Evolutionary conservation across 2,797 vertebrate genomes (phyloP).

Genomic region (Chrosomus eos): DNA sequence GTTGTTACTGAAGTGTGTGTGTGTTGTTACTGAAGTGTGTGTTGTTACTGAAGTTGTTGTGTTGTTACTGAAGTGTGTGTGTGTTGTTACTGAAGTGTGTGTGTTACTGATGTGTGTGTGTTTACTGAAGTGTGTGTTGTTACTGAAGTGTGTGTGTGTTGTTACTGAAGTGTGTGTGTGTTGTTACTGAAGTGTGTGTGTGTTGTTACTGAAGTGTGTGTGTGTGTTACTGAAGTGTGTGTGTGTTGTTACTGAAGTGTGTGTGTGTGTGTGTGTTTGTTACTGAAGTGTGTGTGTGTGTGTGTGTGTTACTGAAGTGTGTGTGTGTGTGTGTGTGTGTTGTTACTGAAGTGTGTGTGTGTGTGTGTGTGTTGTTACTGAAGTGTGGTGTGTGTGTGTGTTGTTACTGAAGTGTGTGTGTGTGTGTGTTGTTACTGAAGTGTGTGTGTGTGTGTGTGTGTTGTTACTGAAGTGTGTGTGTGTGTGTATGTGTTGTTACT

Average conservation of each 20-base stretch:
- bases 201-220: neutral
- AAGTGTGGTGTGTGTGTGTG: neutral
- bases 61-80: neutral
- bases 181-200: neutral
- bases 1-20: no score
- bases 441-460: no score
- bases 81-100: neutral
- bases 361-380: neutral
- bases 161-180: neutral
- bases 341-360: no score
- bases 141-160: neutral
- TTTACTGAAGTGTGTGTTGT: neutral
- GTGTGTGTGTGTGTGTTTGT: neutral
- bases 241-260: neutral
- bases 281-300: no score
- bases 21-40: neutral
- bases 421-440: neutral
- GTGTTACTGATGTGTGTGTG: neutral
- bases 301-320: no score
- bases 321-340: no score
- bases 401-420: neutral
- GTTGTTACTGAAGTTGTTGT: neutral
- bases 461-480: neutral
- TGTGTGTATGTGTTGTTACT: neutral
- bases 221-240: neutral